Evolutionary conservation across 2,113 vertebrate species (phyloP).

Genomic region (Chaenogobius annularis): DNA sequence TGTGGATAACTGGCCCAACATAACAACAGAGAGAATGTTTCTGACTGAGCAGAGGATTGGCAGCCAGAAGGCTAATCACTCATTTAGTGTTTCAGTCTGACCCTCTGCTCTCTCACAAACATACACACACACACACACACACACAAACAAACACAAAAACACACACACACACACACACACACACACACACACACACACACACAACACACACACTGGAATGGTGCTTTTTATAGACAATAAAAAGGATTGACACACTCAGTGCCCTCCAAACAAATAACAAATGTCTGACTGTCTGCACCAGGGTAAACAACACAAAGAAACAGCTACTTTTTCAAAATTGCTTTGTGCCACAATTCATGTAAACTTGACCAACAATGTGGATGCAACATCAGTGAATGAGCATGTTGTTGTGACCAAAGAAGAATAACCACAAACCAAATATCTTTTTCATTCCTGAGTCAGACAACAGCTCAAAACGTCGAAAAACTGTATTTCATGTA

Average conservation of each 20-base stretch:
- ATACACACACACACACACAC: not conserved
- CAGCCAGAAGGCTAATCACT: slow-evolving; percentile 5
- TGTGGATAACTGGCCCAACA: not conserved
- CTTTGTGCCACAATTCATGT: not conserved
- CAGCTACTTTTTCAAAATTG: not conserved
- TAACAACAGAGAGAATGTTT: not conserved
- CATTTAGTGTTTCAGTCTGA: slow-evolving; percentile 46
- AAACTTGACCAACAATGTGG: not conserved
- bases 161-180: no score
- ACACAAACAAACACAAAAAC: slow-evolving; percentile 1
- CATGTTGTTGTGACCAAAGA: not conserved
- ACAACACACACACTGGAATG: slow-evolving; percentile 17
- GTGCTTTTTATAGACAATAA: slow-evolving; percentile 34
- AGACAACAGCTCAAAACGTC: slow-evolving; percentile 74
- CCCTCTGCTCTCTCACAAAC: slow-evolving; percentile 41
- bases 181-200: no score
- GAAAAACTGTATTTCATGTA: slow-evolving; percentile 49
- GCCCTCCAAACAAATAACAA: slow-evolving; percentile 30
- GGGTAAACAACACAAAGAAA: not conserved
- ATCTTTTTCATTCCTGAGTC: not conserved
- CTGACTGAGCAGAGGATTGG: not conserved
- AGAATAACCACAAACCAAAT: not conserved
- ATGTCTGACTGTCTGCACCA: not conserved
- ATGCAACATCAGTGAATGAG: not conserved
- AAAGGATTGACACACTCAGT: slow-evolving; percentile 38